Evolutionary conservation across 92 coral and sea anemone genomes (phyloP).

Genomic region (Epizoanthus stellaris): DNA sequence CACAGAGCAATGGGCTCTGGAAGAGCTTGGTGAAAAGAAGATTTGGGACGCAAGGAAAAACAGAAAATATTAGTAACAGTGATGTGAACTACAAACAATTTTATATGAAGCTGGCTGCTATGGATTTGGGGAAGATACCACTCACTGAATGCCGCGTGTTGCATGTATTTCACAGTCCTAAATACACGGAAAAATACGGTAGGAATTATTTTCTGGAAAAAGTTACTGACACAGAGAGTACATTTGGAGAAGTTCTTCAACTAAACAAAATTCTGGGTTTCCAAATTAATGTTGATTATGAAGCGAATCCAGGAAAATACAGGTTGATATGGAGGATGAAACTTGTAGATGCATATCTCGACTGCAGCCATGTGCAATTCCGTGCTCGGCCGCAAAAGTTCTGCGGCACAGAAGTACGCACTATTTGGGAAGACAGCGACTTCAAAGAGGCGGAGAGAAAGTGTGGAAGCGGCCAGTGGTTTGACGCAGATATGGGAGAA

Average conservation of each 20-base stretch:
- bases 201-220: slow-evolving; percentile 53
- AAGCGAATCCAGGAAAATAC: slow-evolving; percentile 67
- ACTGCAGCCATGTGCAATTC: slow-evolving; percentile 65
- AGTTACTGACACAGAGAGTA: slow-evolving; percentile 64
- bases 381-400: slow-evolving; percentile 64
- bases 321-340: slow-evolving; percentile 67
- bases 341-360: slow-evolving; percentile 60
- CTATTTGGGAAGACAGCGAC: slow-evolving; percentile 66
- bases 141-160: slow-evolving; percentile 52
- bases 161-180: slow-evolving; percentile 47
- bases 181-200: not conserved
- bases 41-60: slow-evolving; percentile 46
- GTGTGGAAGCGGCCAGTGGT: slow-evolving; percentile 62
- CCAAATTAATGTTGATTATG: slow-evolving; percentile 52
- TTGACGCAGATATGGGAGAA: slow-evolving; percentile 65
- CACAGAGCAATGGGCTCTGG: not conserved
- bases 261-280: slow-evolving; percentile 70
- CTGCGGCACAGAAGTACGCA: slow-evolving; percentile 58
- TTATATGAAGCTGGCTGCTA: slow-evolving; percentile 61
- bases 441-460: slow-evolving; percentile 54
- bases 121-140: slow-evolving; percentile 42
- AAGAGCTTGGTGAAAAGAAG: not conserved
- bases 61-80: not conserved
- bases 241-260: slow-evolving; percentile 65
- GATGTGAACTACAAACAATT: slow-evolving; percentile 52